Percentiles rank a stretch among this genome's conserved stretches.
Evolutionary conservation across 2,888 invertebrate species (phyloP).

Genomic region (Anodontia alba): DNA sequence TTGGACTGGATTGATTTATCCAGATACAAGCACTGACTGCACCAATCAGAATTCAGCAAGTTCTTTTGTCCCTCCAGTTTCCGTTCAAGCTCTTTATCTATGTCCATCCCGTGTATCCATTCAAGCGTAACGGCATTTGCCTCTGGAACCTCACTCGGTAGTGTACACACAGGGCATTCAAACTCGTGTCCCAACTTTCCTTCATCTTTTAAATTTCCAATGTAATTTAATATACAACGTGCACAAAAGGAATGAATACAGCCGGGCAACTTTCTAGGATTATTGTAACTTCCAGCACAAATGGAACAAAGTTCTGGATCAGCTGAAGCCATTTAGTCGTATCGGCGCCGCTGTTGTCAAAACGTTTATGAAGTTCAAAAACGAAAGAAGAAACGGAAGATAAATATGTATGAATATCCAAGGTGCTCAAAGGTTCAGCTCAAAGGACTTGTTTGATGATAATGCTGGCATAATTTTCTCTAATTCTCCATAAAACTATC

Average conservation of each 20-base stretch:
- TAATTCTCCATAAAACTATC: no score
- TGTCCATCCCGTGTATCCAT: not conserved
- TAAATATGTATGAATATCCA: no score
- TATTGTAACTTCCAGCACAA: not conserved
- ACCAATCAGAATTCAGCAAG: not conserved
- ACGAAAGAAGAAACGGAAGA: no score
- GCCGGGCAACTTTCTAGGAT: not conserved
- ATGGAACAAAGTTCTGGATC: not conserved
- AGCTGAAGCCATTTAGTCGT: not conserved
- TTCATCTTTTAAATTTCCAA: not conserved
- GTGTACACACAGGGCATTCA: not conserved
- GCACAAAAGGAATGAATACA: conserved; percentile 1
- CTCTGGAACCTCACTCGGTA: not conserved
- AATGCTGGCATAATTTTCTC: no score
- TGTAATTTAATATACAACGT: not conserved
- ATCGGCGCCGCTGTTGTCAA: no score
- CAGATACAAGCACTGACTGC: not conserved
- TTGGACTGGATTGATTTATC: not conserved
- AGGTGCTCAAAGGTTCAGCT: no score
- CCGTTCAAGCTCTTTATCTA: not conserved
- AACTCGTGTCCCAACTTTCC: not conserved
- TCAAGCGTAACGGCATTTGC: not conserved
- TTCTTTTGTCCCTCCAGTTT: not conserved
- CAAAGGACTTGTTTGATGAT: no score
- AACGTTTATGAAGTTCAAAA: no score